Evolutionary conservation across 1,140 invertebrate genomes (phyloP), one percentile per base, ranked within the genome.

Genomic region (Medauroidea extradentata): DNA sequence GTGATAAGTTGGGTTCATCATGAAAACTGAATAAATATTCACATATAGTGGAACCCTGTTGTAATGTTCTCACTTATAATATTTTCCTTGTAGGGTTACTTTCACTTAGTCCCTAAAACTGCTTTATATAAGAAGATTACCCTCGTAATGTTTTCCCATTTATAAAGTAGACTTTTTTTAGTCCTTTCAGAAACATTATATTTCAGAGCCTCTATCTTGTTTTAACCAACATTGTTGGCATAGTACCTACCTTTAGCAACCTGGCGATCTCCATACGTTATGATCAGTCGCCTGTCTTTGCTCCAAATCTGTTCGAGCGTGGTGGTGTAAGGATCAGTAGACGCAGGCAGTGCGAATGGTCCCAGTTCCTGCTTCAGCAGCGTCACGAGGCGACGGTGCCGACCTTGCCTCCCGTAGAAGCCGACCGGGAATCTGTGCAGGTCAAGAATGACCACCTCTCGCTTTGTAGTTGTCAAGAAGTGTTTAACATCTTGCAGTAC

Each of bases 401-500:
- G 76, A 5, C 63, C 68, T 2, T 69, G 67, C 18, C 81, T 77
- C 1, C 79, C 79, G 53, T 82, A 80, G 58, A 86, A 83, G 3
- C 86, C 86, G 24, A 86, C 79, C 4, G 86, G 86, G 71, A 89
- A 88, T 63, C 86, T 80, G 60, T 72, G 69, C 21, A 88, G 83
- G 64, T 89, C 87, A 25, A 89, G 69, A 59, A 89, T 81, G 0
- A 89, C 77, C 8, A 89, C 76, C 77, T 89, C 85, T 64, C 81
- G 75, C 50, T 65, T 81, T 1, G 85, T 81, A 21, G 71, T 71
- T 61, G 82, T 76, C 49, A 87, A 62, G 68, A 89, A 90, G 25
- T 75, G 73, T 69, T 77, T 78, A 3, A 90, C 80, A 65, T 87
- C 79, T 53, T 73, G 75, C 9, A 89, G 71, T 2, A 88, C 68